These are phyloP conservation scores for Mactra quadrangularis DNA, from an alignment of 1,140 invertebrate species.

Conservation along the genomic window DNA sequence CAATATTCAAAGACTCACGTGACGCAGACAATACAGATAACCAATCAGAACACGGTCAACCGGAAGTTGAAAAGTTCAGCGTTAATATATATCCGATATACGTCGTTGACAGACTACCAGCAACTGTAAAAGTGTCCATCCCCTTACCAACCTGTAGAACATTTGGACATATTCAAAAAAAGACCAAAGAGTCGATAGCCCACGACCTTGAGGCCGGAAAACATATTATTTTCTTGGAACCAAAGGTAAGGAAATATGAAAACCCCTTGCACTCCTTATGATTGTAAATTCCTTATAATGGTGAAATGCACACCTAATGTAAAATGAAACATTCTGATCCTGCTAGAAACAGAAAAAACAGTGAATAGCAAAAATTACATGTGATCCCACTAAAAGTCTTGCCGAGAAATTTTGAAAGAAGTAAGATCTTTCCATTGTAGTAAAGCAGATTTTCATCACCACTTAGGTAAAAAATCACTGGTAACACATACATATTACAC, in stretches of 20 bases:
- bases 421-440: no score
- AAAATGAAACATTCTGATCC: no score
- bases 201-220: constrained; percentile 1
- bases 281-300: no score
- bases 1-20: background rate
- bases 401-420: no score
- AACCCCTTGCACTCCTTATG: no score
- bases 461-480: no score
- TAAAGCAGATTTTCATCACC: no score
- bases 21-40: background rate
- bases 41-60: background rate
- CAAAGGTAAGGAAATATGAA: constrained; percentile 12
- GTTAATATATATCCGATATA: constrained; percentile 34
- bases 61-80: background rate
- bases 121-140: background rate
- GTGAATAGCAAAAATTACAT: no score
- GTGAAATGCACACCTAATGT: no score
- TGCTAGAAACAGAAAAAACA: no score
- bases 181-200: background rate
- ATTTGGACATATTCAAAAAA: background rate
- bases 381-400: no score
- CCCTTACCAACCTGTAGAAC: background rate
- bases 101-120: background rate
- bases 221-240: constrained; percentile 2
- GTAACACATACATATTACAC: no score